Base-by-base conservation (phyloP, 1,140 invertebrate species). In the Frieseomelitta varia region DNA sequence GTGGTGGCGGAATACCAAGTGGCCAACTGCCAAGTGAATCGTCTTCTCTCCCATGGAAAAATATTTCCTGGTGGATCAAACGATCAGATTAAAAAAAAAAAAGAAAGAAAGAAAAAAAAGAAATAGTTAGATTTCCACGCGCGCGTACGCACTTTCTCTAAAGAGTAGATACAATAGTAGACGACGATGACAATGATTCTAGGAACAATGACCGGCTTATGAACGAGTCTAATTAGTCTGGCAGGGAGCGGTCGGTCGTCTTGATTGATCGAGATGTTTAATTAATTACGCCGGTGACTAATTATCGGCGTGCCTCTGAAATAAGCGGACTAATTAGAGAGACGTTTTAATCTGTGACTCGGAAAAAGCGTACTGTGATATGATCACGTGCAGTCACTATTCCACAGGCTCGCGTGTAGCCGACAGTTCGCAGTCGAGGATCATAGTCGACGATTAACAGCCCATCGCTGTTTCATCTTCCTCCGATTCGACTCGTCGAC, bases 111-210 rank as follows among this genome's bases (percentile, higher is more conserved):
- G n/a, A 27, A 8, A 15, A 14, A 14, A 14, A 10, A 68, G 1
- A 27, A 51, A 51, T 17, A 79, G 79, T 56, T 77, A 39, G 73
- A 85, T 89, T 90, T 90, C 87, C 67, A 82, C 51, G 75, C 14
- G 84, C 8, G 39, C 24, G 21, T 21, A 80, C 21, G 56, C 76
- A 75, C 85, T 89, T 89, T 89, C 87, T 89, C 87, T 89, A 89
- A 84, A 74, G 85, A 65, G 78, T 73, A 47, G 6, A 47, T 47
- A 88, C 83, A 82, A 79, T 84, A 47, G 24, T 0, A 30, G 61
- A 27, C 1, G 63, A 30, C n/a, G 87, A 88, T 83, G 84, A 88
- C 87, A 88, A 83, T 83, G 87, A 89, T 89, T 80, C 79, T 6
- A 61, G 39, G 17, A 78, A 85, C 63, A 85, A 87, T 87, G 81